Percentiles rank a stretch among this genome's conserved stretches.
Conservation (phyloP, 2,888 invertebrate species). For the Plagiodera versicolora region DNA sequence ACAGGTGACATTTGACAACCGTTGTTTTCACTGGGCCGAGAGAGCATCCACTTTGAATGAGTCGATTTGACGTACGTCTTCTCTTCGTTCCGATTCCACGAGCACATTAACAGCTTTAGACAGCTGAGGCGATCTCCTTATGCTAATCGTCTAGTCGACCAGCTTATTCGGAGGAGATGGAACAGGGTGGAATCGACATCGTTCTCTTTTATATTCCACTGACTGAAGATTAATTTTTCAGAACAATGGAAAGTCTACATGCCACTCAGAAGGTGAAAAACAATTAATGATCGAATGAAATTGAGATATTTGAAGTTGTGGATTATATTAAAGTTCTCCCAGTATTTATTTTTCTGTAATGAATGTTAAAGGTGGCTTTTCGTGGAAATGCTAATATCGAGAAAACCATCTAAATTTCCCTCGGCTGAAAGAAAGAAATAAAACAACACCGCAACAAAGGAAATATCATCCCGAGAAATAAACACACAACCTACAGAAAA, state of each 20-base stretch:
- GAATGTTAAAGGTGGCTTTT: too few species aligned
- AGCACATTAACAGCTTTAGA: conserved; percentile 50
- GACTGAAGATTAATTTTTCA: background rate
- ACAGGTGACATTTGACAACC: too few species aligned
- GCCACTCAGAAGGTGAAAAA: too few species aligned
- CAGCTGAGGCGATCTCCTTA: conserved; percentile 46
- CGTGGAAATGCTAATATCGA: background rate
- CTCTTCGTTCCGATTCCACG: conserved; percentile 38
- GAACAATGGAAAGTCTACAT: too few species aligned
- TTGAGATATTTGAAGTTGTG: too few species aligned
- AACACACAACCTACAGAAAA: background rate
- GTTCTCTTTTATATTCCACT: conserved; percentile 24
- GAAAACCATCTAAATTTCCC: background rate
- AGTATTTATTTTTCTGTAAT: too few species aligned
- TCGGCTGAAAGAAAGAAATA: background rate
- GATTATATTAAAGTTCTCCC: too few species aligned
- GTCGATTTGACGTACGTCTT: conserved; percentile 21
- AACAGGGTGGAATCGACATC: conserved; percentile 10
- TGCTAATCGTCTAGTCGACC: conserved; percentile 45
- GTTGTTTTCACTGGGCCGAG: too few species aligned
- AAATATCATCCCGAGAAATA: background rate
- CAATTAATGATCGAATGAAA: too few species aligned
- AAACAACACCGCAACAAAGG: background rate
- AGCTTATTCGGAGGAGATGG: conserved; percentile 42
- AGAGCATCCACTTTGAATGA: background rate